These are phyloP conservation scores for Tamias sibiricus DNA, from an alignment of 2,113 vertebrate genomes.

Conservation along the genomic window DNA sequence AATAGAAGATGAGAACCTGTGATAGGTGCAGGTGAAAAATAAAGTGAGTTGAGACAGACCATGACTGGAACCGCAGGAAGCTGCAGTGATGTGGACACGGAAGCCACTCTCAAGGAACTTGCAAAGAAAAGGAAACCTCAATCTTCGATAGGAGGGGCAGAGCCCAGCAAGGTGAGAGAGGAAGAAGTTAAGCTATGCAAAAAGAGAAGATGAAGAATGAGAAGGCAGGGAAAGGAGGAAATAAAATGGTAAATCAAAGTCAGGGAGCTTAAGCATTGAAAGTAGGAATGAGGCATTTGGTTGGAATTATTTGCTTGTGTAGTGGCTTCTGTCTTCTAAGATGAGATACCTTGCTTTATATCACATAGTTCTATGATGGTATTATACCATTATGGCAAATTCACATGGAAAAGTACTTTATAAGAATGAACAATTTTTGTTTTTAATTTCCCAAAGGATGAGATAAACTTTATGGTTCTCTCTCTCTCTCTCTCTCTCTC, in stretches of 20 bases:
- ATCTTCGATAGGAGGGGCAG: neutral
- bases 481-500: neutral
- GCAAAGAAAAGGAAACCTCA: neutral
- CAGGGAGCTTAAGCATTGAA: neutral
- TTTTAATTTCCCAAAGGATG: constrained; percentile 16
- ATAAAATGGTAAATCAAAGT: neutral
- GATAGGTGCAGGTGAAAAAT: neutral
- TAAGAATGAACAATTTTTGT: neutral
- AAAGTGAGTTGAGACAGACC: neutral
- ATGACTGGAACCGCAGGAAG: neutral
- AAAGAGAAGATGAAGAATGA: neutral
- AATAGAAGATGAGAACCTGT: neutral
- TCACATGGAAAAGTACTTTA: neutral
- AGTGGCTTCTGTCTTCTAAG: neutral
- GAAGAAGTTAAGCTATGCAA: neutral
- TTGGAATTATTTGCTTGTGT: neutral
- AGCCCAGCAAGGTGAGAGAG: neutral
- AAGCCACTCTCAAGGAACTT: neutral
- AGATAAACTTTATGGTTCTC: neutral
- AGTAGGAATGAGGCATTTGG: neutral
- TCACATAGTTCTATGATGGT: neutral
- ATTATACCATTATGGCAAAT: neutral
- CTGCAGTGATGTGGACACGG: neutral
- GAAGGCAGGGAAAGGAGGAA: neutral
- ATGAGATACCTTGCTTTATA: neutral